Evolutionary conservation across 2,113 vertebrate species (phyloP), one percentile per base, ranked within the genome.

Genomic region (Zosterops lateralis): DNA sequence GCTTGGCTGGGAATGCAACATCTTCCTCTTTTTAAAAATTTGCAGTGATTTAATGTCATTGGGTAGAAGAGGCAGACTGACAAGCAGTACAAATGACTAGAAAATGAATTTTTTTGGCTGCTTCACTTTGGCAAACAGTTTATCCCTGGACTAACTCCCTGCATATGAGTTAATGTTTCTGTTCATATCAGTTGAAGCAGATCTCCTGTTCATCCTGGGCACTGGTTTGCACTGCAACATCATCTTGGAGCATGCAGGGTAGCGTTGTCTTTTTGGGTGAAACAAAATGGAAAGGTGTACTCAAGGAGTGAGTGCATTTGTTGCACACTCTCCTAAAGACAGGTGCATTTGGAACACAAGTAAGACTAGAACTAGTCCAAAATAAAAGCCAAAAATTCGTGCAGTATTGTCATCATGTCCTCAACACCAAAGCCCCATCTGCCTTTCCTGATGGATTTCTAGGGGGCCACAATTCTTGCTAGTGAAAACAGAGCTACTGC

Each of bases 1-100:
- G 28, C 34, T 72, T 0, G 0, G 2, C 19, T 80, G 11, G 5
- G 11, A 20, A 45, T 25, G 14, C 14, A 76, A 44, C 14, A 53
- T 0, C 2, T 76, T 48, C 7, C 14, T 73, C 31, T 72, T 53
- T 34, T 47, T 56, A 76, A 44, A 76, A 85, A 72, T 14, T 17
- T 12, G 7, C n/a, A 45, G 34, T 32, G 34, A 6, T n/a, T 84
- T 65, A 32, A 60, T 64, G 44, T 26, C 70, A 28, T 32, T 74
- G 32, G 9, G 19, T 47, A 72, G 78, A 82, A 92, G 24, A 87
- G 24, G 7, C 20, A 66, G 40, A 26, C 29, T 32, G 40, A 32
- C 31, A 78, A 19, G 19, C 31, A 67, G 53, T 12, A 44, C 6
- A 66, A 75, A 77, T 14, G 3, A 6, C 24, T 73, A 73, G 22